These are phyloP conservation scores for Xanthia togata DNA, from an alignment of 2,888 invertebrate genomes.

Conservation along the genomic window DNA sequence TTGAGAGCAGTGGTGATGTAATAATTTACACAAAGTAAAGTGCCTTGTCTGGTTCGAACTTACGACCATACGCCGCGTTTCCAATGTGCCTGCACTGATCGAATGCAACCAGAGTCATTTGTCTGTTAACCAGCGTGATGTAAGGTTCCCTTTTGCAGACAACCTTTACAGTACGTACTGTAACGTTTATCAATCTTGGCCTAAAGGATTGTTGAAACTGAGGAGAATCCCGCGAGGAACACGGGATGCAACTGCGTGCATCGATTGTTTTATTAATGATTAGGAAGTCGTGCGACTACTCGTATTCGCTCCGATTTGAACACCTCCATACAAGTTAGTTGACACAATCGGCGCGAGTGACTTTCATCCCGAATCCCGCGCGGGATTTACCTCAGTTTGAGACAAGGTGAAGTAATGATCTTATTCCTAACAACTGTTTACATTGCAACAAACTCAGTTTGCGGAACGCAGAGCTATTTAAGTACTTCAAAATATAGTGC, in stretches of 20 bases:
- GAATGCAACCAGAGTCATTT: too few relatives aligned
- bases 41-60: too few relatives aligned
- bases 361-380: not conserved
- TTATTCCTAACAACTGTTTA: not conserved
- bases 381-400: not conserved
- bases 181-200: not conserved
- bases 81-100: too few relatives aligned
- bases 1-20: too few relatives aligned
- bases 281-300: too few relatives aligned
- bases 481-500: slow-evolving; percentile 4
- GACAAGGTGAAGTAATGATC: not conserved
- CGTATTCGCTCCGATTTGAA: too few relatives aligned
- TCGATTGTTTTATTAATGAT: too few relatives aligned
- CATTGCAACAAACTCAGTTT: not conserved
- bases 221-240: not conserved
- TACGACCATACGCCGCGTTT: too few relatives aligned
- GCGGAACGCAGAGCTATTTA: not conserved
- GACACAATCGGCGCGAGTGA: not conserved
- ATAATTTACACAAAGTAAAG: too few relatives aligned
- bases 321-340: too few relatives aligned
- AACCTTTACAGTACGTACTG: not conserved
- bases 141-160: not conserved
- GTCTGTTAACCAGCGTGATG: too few relatives aligned
- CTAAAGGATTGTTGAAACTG: not conserved
- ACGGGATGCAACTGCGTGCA: too few relatives aligned